Percentiles rank a stretch among this genome's conserved stretches.
Evolutionary conservation across 2,888 invertebrate species (phyloP).

Genomic region (Leucoma salicis): DNA sequence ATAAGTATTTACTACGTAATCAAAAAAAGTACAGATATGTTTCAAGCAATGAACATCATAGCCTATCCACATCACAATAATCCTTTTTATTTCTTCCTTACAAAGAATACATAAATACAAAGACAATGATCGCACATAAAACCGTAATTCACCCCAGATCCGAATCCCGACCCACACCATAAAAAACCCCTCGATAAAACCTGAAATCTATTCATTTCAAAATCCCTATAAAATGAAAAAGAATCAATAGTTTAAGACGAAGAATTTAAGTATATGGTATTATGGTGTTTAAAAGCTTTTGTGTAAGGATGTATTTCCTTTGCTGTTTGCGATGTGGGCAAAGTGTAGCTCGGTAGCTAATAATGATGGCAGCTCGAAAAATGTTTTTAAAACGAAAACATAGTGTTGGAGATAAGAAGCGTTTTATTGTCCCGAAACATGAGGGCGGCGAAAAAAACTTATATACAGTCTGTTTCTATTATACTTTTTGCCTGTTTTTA

Average conservation of each 20-base stretch:
- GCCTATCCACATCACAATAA: conserved; percentile 23
- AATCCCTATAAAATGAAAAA: conserved; percentile 35
- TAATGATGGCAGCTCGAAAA: conserved; percentile 53
- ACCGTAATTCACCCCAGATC: conserved; percentile 30
- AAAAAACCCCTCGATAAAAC: conserved; percentile 30
- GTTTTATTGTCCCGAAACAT: conserved; percentile 64
- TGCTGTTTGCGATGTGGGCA: conserved; percentile 41
- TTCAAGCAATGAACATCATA: too few relatives aligned
- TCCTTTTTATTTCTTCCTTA: conserved; percentile 28
- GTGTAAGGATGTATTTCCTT: conserved; percentile 17
- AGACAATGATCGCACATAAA: conserved; percentile 35
- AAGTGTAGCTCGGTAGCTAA: conserved; percentile 46
- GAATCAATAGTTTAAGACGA: conserved; percentile 33
- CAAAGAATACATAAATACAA: conserved; percentile 28
- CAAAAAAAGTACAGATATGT: too few relatives aligned
- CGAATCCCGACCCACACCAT: conserved; percentile 29
- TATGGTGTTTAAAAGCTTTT: not conserved
- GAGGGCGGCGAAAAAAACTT: conserved; percentile 56
- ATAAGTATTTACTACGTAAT: too few relatives aligned
- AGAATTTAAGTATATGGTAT: conserved; percentile 19
- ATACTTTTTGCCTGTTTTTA: too few relatives aligned
- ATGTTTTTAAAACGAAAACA: conserved; percentile 67
- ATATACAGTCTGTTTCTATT: conserved; percentile 34
- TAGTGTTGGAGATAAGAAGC: conserved; percentile 63
- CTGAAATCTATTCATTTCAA: conserved; percentile 32